phyloP scores from a whole-genome alignment of 2,113 vertebrate species.

The Felis chaus region DNA sequence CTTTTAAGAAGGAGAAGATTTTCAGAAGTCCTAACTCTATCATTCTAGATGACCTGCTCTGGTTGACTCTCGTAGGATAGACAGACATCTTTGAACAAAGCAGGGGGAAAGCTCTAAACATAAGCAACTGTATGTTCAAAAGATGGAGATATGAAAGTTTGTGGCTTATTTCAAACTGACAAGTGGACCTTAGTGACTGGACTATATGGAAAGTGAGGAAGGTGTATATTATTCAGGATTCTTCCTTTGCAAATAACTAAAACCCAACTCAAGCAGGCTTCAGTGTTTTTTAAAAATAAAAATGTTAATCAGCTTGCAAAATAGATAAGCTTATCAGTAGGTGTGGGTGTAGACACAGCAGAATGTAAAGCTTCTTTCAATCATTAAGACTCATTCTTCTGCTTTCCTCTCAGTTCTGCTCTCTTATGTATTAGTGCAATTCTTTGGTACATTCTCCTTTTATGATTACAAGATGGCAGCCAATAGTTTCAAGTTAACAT shows the following conservation, averaged over 20 bases:
- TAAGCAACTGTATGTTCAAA: background rate
- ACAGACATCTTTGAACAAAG: slow-evolving; percentile 15
- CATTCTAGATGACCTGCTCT: slow-evolving; percentile 19
- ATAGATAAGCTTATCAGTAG: background rate
- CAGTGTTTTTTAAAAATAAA: background rate
- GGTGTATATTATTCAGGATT: slow-evolving; percentile 10
- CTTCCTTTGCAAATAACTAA: slow-evolving; percentile 30
- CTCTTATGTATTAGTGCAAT: background rate
- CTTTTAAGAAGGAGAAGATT: slow-evolving; percentile 36
- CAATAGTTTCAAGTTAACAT: background rate
- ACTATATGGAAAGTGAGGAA: background rate
- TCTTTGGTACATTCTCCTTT: background rate
- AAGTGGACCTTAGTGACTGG: background rate
- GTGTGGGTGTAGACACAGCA: background rate
- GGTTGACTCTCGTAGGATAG: background rate
- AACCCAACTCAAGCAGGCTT: background rate
- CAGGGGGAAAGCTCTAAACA: background rate
- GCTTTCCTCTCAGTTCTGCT: slow-evolving; percentile 9
- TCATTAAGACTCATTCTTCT: background rate
- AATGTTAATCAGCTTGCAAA: background rate
- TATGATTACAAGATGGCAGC: background rate
- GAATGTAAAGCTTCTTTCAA: background rate
- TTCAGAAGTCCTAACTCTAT: background rate
- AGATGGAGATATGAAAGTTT: background rate
- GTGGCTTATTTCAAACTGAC: background rate